These are phyloP conservation scores for Drosophila kepulauana DNA, from an alignment of 1,140 invertebrate species.

Conservation along the genomic window DNA sequence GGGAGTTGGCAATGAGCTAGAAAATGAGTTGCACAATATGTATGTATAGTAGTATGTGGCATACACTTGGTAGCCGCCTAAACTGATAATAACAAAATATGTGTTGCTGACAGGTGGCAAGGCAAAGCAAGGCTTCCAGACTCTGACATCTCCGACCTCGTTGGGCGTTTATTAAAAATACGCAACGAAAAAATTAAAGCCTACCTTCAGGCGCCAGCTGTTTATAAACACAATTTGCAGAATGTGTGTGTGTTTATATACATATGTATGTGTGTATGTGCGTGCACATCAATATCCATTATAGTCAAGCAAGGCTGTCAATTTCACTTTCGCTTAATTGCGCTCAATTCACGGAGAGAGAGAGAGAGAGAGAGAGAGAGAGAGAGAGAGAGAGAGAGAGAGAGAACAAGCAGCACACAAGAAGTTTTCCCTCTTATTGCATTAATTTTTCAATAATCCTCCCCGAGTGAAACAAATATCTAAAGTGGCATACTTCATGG, in stretches of 20 bases:
- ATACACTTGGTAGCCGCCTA: conserved; percentile 44
- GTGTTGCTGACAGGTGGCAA: conserved; percentile 77
- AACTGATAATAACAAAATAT: conserved; percentile 80
- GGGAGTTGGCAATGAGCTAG: conserved; percentile 76
- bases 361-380: too few relatives aligned
- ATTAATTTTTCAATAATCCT: conserved; percentile 83
- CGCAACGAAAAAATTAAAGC: conserved; percentile 59
- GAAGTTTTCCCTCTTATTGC: conserved; percentile 53
- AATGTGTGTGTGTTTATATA: conserved; percentile 3
- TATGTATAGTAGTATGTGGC: conserved; percentile 31
- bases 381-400: too few relatives aligned
- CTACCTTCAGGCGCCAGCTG: conserved; percentile 49
- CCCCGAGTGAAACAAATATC: conserved; percentile 69
- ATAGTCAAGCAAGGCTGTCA: conserved; percentile 52
- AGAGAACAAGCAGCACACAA: too few relatives aligned
- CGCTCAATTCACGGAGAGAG: conserved; percentile 32
- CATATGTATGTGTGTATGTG: not conserved
- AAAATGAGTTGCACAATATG: conserved; percentile 76
- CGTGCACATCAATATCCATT: conserved; percentile 62
- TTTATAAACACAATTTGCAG: conserved; percentile 35
- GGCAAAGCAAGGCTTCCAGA: conserved; percentile 4
- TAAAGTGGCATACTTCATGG: conserved; percentile 69
- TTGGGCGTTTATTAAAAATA: conserved; percentile 67
- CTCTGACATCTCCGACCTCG: conserved; percentile 55
- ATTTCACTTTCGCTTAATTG: conserved; percentile 70